A percentile compares a stretch with the other conserved stretches of the same genome.
Evolutionary conservation across 2,888 invertebrate genomes (phyloP).

Genomic region (Oligia strigilis): DNA sequence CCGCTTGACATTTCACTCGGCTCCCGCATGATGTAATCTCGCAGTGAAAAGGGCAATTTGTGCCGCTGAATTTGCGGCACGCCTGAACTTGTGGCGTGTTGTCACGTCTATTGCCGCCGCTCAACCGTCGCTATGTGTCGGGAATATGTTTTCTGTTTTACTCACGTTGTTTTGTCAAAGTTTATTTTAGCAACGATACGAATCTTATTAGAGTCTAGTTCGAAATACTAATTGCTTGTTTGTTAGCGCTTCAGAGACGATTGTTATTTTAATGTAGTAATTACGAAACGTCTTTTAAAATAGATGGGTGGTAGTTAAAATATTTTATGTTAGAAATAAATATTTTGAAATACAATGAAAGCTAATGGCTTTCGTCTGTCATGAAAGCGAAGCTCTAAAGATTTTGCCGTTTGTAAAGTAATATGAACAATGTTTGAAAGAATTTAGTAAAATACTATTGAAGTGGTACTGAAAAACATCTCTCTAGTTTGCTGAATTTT

Average conservation of each 20-base stretch:
- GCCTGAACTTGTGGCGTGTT: slow-evolving; percentile 87
- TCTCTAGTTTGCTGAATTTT: neutral
- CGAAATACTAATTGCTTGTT: slow-evolving; percentile 55
- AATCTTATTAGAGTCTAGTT: slow-evolving; percentile 69
- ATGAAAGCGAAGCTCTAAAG: neutral
- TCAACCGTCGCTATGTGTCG: slow-evolving; percentile 66
- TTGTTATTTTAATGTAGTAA: slow-evolving; percentile 53
- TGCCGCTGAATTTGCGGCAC: slow-evolving; percentile 90
- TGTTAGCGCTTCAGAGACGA: slow-evolving; percentile 35
- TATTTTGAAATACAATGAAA: slow-evolving; percentile 26
- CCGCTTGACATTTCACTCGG: slow-evolving; percentile 91
- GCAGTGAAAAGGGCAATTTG: slow-evolving; percentile 91
- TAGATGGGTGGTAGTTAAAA: slow-evolving; percentile 21
- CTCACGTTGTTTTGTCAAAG: slow-evolving; percentile 52
- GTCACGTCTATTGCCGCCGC: slow-evolving; percentile 84
- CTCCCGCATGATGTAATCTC: slow-evolving; percentile 91
- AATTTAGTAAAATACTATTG: neutral
- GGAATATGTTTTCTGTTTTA: slow-evolving; percentile 70
- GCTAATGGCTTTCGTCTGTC: slow-evolving; percentile 44
- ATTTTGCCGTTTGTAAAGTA: slow-evolving; percentile 13
- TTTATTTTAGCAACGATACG: slow-evolving; percentile 62
- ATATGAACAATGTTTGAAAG: neutral
- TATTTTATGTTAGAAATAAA: slow-evolving; percentile 23
- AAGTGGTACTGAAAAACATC: slow-evolving; percentile 17
- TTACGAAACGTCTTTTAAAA: slow-evolving; percentile 47